A percentile compares a stretch with the other conserved stretches of the same genome.
These are phyloP conservation scores for Epinephelus coioides DNA, from an alignment of 2,797 vertebrate genomes.

Conservation along the genomic window DNA sequence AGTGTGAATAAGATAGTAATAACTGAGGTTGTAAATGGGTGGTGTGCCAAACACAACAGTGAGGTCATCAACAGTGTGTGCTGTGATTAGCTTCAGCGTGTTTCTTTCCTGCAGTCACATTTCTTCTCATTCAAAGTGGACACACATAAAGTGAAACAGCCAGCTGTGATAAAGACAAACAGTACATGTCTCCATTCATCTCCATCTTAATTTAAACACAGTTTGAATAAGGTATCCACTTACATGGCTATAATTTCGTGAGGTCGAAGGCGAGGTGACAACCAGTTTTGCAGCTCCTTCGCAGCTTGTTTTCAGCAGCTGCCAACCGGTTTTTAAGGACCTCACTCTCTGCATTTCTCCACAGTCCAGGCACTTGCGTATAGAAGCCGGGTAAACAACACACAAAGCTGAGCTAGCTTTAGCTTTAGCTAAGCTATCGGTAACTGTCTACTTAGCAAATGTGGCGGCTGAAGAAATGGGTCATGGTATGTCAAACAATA, in stretches of 20 bases:
- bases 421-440: background rate
- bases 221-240: conserved; percentile 60
- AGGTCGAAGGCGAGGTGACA: background rate
- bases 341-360: conserved; percentile 71
- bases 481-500: conserved; percentile 23
- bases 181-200: background rate
- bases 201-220: background rate
- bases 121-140: background rate
- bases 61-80: background rate
- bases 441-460: background rate
- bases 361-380: conserved; percentile 11
- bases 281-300: conserved; percentile 61
- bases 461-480: background rate
- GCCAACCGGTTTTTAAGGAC: conserved; percentile 66
- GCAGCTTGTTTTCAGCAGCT: conserved; percentile 66
- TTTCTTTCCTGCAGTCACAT: background rate
- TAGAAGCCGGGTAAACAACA: conserved; percentile 1
- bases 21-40: background rate
- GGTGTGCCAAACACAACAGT: no score
- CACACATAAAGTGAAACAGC: background rate
- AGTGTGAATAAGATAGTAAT: background rate
- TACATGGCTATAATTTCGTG: conserved; percentile 75
- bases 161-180: background rate
- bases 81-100: background rate
- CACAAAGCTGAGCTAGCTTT: background rate